Evolutionary conservation across 2,113 vertebrate genomes (phyloP).

Genomic region (Empidonax traillii): DNA sequence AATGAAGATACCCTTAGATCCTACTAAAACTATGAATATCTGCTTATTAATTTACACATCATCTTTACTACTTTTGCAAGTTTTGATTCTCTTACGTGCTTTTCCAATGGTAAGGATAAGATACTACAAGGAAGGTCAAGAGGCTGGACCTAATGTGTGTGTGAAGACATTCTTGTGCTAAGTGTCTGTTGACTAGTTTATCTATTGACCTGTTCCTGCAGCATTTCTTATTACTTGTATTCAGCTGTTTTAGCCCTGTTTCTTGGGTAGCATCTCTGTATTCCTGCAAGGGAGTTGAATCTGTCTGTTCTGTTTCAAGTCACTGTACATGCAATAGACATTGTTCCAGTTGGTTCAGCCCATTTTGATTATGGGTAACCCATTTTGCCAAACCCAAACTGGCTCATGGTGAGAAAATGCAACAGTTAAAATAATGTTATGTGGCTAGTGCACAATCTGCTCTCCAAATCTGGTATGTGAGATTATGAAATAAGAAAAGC

Average conservation of each 20-base stretch:
- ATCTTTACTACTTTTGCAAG: not conserved
- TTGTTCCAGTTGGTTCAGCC: not conserved
- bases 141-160: not conserved
- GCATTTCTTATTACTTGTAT: not conserved
- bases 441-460: not conserved
- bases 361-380: not conserved
- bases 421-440: not conserved
- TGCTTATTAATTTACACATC: not conserved
- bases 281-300: not conserved
- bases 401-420: not conserved
- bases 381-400: not conserved
- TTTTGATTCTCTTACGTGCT: not conserved
- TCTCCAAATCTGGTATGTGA: not conserved
- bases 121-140: not conserved
- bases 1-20: not conserved
- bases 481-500: not conserved
- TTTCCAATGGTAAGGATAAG: not conserved
- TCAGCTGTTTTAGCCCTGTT: not conserved
- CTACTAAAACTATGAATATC: not conserved
- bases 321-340: not conserved
- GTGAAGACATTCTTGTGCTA: not conserved
- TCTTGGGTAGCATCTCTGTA: not conserved
- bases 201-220: not conserved
- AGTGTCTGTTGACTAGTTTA: not conserved
- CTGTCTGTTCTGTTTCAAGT: not conserved